These are phyloP conservation scores for Platalea minor DNA, from an alignment of 2,797 vertebrate species.

Conservation along the genomic window DNA sequence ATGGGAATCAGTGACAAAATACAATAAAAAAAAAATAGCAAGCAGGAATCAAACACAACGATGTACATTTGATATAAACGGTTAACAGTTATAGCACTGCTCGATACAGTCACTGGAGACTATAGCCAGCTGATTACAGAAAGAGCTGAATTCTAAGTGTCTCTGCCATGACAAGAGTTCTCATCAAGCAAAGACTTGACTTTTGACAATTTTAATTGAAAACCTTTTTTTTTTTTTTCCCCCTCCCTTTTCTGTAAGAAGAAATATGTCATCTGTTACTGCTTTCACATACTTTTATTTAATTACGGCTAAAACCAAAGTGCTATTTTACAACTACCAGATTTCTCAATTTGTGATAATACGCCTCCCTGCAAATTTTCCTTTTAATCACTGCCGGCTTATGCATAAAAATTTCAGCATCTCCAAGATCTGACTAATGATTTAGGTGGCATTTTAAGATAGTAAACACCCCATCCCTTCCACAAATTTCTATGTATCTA, in stretches of 20 bases:
- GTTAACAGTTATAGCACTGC: background rate
- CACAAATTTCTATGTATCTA: background rate
- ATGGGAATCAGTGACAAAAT: background rate
- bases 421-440: background rate
- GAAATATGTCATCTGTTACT: background rate
- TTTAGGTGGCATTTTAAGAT: background rate
- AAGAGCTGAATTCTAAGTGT: background rate
- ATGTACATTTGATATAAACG: background rate
- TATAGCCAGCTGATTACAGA: background rate
- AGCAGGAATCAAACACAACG: background rate
- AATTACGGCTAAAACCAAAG: background rate
- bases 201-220: background rate
- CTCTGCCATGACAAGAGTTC: background rate
- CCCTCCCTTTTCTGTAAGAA: background rate
- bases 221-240: background rate
- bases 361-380: background rate
- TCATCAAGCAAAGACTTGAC: background rate
- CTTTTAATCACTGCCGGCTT: background rate
- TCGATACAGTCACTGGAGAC: background rate
- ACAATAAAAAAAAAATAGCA: background rate
- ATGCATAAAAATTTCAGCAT: background rate
- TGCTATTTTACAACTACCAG: background rate
- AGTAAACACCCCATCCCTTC: background rate
- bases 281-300: background rate
- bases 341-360: background rate